Evolutionary conservation across 2,888 invertebrate species (phyloP).

Genomic region (Bombylius discolor): DNA sequence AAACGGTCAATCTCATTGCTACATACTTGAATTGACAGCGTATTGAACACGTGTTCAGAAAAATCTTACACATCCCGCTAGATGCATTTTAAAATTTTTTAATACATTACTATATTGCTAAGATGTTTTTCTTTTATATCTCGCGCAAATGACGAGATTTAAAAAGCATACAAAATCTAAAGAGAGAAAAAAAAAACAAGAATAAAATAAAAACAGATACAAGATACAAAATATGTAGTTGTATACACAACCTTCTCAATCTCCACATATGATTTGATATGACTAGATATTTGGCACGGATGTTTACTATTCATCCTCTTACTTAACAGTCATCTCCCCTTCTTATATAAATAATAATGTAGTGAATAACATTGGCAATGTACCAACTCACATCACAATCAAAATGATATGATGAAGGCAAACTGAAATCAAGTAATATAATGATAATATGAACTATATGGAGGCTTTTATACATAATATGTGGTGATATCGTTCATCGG

Average conservation of each 20-base stretch:
- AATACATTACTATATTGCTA: neutral
- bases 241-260: neutral
- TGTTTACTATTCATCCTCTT: neutral
- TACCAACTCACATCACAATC: neutral
- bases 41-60: slow-evolving; percentile 6
- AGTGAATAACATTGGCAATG: neutral
- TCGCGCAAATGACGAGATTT: neutral
- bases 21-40: slow-evolving; percentile 3
- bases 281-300: neutral
- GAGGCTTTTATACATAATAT: too few relatives aligned
- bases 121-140: slow-evolving; percentile 4
- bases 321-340: too few relatives aligned
- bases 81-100: neutral
- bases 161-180: neutral
- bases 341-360: too few relatives aligned
- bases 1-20: neutral
- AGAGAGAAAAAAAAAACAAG: too few relatives aligned
- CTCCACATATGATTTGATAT: neutral
- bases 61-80: slow-evolving; percentile 5
- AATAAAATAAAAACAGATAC: too few relatives aligned
- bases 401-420: neutral
- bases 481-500: neutral
- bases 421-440: neutral
- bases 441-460: too few relatives aligned
- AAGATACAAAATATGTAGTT: neutral